Base-by-base conservation (phyloP, 2,797 vertebrate genomes). In the Gastrophryne carolinensis region DNA sequence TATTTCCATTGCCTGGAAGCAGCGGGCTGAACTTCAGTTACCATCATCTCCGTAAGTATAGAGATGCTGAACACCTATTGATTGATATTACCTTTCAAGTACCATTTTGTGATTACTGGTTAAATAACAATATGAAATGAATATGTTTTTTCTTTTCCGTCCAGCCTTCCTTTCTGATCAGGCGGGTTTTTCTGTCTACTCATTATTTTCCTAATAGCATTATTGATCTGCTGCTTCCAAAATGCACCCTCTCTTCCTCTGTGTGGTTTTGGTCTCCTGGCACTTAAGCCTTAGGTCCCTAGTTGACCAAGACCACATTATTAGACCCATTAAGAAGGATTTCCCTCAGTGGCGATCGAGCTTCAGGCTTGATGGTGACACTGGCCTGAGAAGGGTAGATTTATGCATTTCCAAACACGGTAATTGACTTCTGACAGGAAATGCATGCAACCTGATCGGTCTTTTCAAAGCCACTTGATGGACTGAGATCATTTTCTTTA, bases 41-140 rank as follows among this genome's bases (percentile, higher is more conserved):
- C 21, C 44, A 21, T 47, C 21, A 17, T 9, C 8, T 21, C 17
- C 17, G 10, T 17, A 32, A 13, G 24, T 21, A 65, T 34, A 15
- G 50, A 50, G 41, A 65, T 29, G 4, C 21, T 50, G 26, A 41
- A 41, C 9, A 27, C 3, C 8, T 65, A 73, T 73, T 35, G 72
- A 73, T 73, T 21, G n/a, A 54, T 73, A 34, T 73, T 65, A 65
- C 26, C 24, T 62, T 72, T 52, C 30, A 65, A 56, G 61, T 73
- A 49, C 52, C 54, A 75, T 52, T 60, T 75, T 75, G 63, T 34
- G 54, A 62, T 76, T 61, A 23, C 47, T 41, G 57, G 57, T 61
- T n/a, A 69, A 54, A 76, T 44, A 54, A 34, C 19, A n/a, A 50
- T 39, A 62, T 69, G 57, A 62, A 62, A 69, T 69, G 7, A 76